Evolutionary conservation across 2,797 vertebrate species (phyloP), one percentile per base, ranked within the genome.

Genomic region (Helarctos malayanus): DNA sequence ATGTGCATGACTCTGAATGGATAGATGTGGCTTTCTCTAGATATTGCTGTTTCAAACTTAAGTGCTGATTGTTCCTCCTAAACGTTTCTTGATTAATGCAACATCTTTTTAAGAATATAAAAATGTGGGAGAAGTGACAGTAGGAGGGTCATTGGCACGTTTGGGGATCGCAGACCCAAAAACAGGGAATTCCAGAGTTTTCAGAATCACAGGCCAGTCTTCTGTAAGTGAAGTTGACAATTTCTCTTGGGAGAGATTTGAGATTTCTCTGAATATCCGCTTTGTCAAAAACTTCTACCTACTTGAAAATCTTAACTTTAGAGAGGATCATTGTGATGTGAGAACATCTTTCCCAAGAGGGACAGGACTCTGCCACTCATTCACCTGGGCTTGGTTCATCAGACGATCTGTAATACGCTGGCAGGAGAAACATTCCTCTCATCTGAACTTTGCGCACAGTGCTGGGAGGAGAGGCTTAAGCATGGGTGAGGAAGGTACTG

Each of bases 61-160:
- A 89, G 13, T 38, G 25, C 57, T 49, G 57, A 59, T 41, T 38
- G 38, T 29, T 83, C 69, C 41, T 63, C 49, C 38, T n/a, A 63
- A 75, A 57, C 23, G 47, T 54, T 27, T 87, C 38, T 90, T 69
- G 18, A 80, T 88, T 71, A 79, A 49, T 52, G 11, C 14, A 75
- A 35, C 61, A 56, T 89, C 35, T 87, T 94, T 68, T 79, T 75
- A 69, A 71, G 38, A 81, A 86, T 71, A 92, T 68, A 71, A 63
- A 81, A 52, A 86, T 1, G 10, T 49, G 32, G 35, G 32, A 49
- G 27, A 69, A 79, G 49, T 21, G 68, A 45, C 21, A 61, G 47
- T n/a, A 52, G 69, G 32, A 52, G 73, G 32, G 21, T n/a, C 47
- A 75, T 68, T 45, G 78, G 81, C 27, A 27, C 2, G 0, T 57